Base-by-base conservation (phyloP, 2,888 invertebrate genomes). In the Synanthedon andrenaeformis region DNA sequence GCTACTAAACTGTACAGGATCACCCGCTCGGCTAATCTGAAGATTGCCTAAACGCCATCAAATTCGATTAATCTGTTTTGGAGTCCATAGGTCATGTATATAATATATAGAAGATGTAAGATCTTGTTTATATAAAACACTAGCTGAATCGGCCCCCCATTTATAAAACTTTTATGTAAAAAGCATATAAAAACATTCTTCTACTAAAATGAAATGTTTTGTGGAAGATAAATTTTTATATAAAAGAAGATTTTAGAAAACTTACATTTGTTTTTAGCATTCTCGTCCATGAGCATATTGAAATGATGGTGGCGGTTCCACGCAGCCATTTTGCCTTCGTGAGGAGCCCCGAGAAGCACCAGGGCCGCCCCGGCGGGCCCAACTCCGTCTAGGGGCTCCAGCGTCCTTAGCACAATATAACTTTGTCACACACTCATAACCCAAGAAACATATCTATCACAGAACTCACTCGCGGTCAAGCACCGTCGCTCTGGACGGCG, bases 271-370 rank as follows among this genome's bases (percentile, higher is more conserved):
- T 89, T 89, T 86, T 91, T 91, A 76, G 89, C 89, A 86, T 91
- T 91, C 79, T 88, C 88, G 66, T 92, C 92, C 91, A 92, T 90
- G 74, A 91, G 90, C 90, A 92, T 90, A 77, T 80, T 86, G 82
- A 91, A 89, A 82, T 92, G 92, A 83, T 92, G 91, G 88, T 92
- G 92, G 85, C 92, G 91, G 79, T 92, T 92, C 92, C 92, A 92
- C 89, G 88, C 88, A 74, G 91, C 91, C 91, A 91, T 91, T 84
- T 90, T 89, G 88, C 89, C 89, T 85, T 85, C 84, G 86, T 86
- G 86, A 72, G 88, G 87, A 87, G 88, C 87, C 88, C 88, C 88
- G 79, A 87, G 88, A 83, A 86, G 86, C 83, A 85, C 88, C 71
- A 86, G 85, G 87, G 87, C 89, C 87, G 87, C 88, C 86, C 87